Base-by-base conservation (phyloP, 2,113 vertebrate genomes). In the Crotalus viridis region DNA sequence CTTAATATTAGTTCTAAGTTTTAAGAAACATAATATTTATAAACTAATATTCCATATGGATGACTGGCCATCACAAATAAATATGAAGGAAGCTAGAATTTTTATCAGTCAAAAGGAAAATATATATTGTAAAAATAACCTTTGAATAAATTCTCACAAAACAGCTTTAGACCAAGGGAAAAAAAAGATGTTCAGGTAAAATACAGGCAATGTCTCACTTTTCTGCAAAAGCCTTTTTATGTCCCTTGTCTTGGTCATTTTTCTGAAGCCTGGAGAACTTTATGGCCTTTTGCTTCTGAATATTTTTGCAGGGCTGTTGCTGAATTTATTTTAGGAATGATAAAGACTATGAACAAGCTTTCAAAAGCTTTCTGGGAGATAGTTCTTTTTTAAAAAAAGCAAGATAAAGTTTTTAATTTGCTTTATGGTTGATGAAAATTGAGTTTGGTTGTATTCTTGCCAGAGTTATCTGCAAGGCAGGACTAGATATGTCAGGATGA, bases 231-330 rank as follows among this genome's bases (percentile, higher is more conserved):
- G 92, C 91, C 94, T 97, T 97, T 95, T 97, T 96, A 95, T 96
- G 94, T 96, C 97, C 96, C 91, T 94, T 96, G 93, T 88, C 87
- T 86, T 97, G 96, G 96, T 97, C 22, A 95, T 96, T 97, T 96
- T 97, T 96, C 91, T 85, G 94, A 64, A 94, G 97, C 96, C 97
- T 97, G 96, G 93, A 96, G 94, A 97, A 97, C 95, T 94, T 97
- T 94, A 95, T 33, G 94, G 94, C 93, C 92, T 91, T 96, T 98
- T 97, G 94, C 89, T 95, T 95, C 93, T 94, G 93, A 96, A 95
- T 94, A 93, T 90, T 94, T 98, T 95, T 94, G 64, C 95, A 97
- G 85, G 1, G n/a, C 91, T 94, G 90, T 96, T 95, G 92, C 93
- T 91, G 88, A 96, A 94, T 95, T 97, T 94, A 95, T 96, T 93